A percentile compares a stretch with the other conserved stretches of the same genome.
Evolutionary conservation across 2,797 vertebrate species (phyloP).

Genomic region (Pitangus sulphuratus): DNA sequence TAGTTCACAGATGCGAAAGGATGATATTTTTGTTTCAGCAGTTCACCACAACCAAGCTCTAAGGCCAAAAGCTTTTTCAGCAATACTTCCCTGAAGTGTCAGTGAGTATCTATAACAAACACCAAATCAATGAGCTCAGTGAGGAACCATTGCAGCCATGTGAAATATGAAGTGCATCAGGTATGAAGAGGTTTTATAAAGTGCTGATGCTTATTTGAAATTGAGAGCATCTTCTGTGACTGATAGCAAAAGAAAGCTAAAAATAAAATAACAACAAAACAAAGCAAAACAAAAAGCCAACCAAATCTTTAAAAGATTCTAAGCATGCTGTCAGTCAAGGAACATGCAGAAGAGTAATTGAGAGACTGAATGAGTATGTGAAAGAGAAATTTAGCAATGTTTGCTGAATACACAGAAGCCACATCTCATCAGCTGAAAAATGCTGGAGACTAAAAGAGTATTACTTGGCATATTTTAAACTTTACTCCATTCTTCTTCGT

Average conservation of each 20-base stretch:
- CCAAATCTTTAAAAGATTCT: not conserved
- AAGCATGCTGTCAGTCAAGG: not conserved
- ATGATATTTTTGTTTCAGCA: not conserved
- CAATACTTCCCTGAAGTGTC: not conserved
- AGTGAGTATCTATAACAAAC: constrained; percentile 20
- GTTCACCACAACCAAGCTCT: not conserved
- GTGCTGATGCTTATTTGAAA: not conserved
- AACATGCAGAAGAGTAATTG: not conserved
- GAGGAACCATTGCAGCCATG: not conserved
- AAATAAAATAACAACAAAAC: not conserved
- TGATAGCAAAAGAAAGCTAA: not conserved
- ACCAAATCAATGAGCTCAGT: not conserved
- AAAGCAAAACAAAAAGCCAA: not conserved
- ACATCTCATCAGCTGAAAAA: not conserved
- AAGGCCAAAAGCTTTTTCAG: constrained; percentile 33
- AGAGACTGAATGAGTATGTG: not conserved
- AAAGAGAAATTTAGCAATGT: not conserved
- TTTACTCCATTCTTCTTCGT: not conserved
- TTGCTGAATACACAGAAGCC: not conserved
- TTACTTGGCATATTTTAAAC: not conserved
- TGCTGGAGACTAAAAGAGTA: not conserved
- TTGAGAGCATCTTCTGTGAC: not conserved
- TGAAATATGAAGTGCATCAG: not conserved
- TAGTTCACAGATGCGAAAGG: not conserved
- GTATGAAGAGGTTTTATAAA: not conserved